Evolutionary conservation across 2,888 invertebrate genomes (phyloP), one percentile per base, ranked within the genome.

Genomic region (Geophilus truncorum): DNA sequence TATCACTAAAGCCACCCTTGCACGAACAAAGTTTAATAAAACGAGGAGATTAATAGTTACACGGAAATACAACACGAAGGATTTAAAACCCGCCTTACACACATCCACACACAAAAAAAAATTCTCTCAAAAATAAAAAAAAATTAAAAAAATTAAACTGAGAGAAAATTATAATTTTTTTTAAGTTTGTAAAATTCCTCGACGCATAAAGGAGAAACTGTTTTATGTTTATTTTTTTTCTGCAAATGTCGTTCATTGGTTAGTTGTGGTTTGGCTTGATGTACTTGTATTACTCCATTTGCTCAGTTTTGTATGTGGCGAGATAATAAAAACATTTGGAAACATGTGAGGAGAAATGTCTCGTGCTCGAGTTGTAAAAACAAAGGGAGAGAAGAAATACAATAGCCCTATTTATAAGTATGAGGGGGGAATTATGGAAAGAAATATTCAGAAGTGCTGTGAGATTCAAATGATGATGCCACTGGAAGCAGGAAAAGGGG

Each of bases 261-360:
- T 4, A 45, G 18, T 45, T 45, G 45, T 45, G 45, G 45, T 45
- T 45, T 45, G 5, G 15, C 45, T 45, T 6, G 32, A 32, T 32
- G 32, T 32, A 32, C 32, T 32, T 9, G 2, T 40, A 34, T 40
- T 40, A 15, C n/a, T 45, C n/a, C 15, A 12, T 57, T 12, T 62
- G 5, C 23, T 25, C 23, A 15, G 45, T 9, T 62, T 23, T 62
- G 62, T 62, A 23, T 62, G 62, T 62, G 62, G 62, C 28, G 62
- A 62, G 62, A 62, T 62, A 62, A 62, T 62, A 62, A 62, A 62
- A 62, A 23, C 25, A 62, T 62, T 62, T 62, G 62, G 23, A 62
- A 62, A 62, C 62, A 62, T 62, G 62, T 62, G 62, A 62, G 62
- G 25, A 62, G 62, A 62, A 62, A 62, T 62, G 62, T 62, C 62